These are phyloP conservation scores for Parthenolecanium corni DNA, from an alignment of 2,888 invertebrate genomes.

Conservation along the genomic window DNA sequence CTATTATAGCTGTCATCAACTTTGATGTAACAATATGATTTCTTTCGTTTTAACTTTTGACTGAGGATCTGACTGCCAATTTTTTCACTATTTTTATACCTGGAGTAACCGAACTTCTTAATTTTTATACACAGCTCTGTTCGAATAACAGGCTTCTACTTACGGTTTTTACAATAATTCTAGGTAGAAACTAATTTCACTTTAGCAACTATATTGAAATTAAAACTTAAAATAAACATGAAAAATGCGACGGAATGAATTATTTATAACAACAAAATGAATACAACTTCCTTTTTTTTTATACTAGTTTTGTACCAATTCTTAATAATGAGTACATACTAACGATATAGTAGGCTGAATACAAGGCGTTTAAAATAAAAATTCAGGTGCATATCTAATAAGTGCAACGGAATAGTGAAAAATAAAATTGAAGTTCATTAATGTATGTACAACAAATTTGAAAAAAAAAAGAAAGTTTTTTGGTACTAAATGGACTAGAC, in stretches of 20 bases:
- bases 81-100: too few relatives aligned
- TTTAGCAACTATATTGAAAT: constrained; percentile 13
- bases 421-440: neutral
- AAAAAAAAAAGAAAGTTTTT: neutral
- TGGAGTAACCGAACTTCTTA: too few relatives aligned
- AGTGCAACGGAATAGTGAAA: constrained; percentile 21
- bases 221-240: constrained; percentile 21
- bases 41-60: too few relatives aligned
- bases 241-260: constrained; percentile 24
- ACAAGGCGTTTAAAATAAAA: neutral
- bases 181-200: too few relatives aligned
- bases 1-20: too few relatives aligned
- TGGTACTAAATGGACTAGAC: neutral
- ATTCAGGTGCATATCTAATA: constrained; percentile 20
- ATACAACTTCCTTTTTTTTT: constrained; percentile 2
- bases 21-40: too few relatives aligned
- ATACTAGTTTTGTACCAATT: neutral
- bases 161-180: too few relatives aligned
- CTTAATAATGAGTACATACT: neutral
- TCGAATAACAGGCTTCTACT: too few relatives aligned
- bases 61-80: too few relatives aligned
- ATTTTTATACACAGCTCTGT: too few relatives aligned
- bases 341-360: neutral
- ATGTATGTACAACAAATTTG: constrained; percentile 10
- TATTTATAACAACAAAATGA: constrained; percentile 20